Percentiles rank a stretch among this genome's conserved stretches.
phyloP scores from a whole-genome alignment of 2,888 invertebrate genomes.

The Hofmannophila pseudospretella region DNA sequence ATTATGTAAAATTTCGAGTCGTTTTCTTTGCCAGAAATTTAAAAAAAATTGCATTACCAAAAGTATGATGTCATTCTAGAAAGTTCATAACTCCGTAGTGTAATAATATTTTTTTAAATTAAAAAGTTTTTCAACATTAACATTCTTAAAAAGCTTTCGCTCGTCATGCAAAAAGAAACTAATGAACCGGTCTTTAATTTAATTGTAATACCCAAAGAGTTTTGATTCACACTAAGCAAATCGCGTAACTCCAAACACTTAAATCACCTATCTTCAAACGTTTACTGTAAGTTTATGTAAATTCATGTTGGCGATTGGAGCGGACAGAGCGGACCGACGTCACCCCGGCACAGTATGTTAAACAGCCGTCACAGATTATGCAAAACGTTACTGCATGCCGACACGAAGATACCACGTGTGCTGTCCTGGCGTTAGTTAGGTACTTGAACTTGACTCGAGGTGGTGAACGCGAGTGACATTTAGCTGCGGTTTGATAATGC shows the following conservation, averaged over 20 bases:
- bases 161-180: no score
- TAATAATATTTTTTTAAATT: no score
- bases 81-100: no score
- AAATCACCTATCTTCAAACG: slow-evolving; percentile 33
- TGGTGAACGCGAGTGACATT: slow-evolving; percentile 30
- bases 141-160: no score
- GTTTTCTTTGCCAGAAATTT: not conserved
- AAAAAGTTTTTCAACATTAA: no score
- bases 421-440: slow-evolving; percentile 30
- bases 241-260: slow-evolving; percentile 15
- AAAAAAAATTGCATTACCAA: not conserved
- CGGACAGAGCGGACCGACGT: slow-evolving; percentile 40
- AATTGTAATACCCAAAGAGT: no score
- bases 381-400: slow-evolving; percentile 41
- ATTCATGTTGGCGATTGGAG: slow-evolving; percentile 33
- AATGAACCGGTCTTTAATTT: no score
- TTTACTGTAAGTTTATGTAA: slow-evolving; percentile 47
- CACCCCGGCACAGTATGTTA: slow-evolving; percentile 40
- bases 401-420: slow-evolving; percentile 38
- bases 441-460: slow-evolving; percentile 64
- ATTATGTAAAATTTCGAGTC: not conserved
- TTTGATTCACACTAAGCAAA: not conserved
- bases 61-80: no score
- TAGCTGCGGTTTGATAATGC: slow-evolving; percentile 1
- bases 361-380: slow-evolving; percentile 37